Conservation (phyloP, 2,797 vertebrate genomes). For the Myotis planiceps region DNA sequence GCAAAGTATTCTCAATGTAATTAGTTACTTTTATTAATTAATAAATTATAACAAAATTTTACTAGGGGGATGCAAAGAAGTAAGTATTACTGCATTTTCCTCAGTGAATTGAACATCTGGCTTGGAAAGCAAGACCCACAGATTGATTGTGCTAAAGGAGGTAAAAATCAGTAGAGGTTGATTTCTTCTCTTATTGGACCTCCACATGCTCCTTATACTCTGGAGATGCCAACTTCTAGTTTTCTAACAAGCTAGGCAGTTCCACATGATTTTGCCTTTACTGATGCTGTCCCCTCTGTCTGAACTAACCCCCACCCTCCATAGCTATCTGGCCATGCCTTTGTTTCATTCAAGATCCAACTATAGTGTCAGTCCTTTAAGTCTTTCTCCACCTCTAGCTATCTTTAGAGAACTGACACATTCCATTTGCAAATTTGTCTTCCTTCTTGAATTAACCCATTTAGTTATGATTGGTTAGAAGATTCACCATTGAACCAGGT, state of each 20-base stretch:
- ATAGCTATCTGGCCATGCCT: neutral
- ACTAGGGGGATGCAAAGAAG: neutral
- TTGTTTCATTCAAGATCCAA: neutral
- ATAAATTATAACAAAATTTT: slow-evolving; percentile 20
- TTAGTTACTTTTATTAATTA: neutral
- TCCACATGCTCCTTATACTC: neutral
- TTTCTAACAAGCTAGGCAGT: neutral
- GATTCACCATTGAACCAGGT: neutral
- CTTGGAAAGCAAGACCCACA: neutral
- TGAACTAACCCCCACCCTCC: neutral
- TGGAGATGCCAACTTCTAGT: neutral
- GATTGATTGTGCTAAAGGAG: neutral
- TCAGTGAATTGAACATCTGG: neutral
- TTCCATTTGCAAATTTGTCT: neutral
- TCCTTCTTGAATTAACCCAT: neutral
- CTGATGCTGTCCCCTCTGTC: neutral
- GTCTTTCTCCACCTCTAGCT: neutral
- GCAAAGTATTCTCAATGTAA: neutral
- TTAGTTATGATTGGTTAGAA: neutral
- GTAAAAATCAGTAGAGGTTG: neutral
- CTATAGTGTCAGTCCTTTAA: neutral
- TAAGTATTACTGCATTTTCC: neutral
- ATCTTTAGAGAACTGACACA: neutral
- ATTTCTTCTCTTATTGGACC: neutral
- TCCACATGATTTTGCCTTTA: neutral